Percentiles rank a stretch among this genome's conserved stretches.
phyloP scores from a whole-genome alignment of 1,140 invertebrate genomes.

The Trachymyrmex septentrionalis region DNA sequence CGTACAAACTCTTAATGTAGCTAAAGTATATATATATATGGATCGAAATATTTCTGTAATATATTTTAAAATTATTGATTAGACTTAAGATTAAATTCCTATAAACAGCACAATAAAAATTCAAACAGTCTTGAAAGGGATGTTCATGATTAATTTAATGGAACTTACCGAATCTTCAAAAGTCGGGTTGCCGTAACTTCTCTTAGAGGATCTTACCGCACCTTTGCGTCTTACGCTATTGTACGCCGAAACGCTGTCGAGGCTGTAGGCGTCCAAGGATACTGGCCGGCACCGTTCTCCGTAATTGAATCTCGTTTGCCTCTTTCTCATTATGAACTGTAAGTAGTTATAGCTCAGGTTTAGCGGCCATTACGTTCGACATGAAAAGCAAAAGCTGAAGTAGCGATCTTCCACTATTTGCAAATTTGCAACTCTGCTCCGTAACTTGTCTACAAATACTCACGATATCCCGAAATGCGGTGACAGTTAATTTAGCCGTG shows the following conservation, averaged over 20 bases:
- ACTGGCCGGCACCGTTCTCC: constrained; percentile 95
- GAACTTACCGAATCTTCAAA: constrained; percentile 94
- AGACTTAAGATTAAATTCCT: neutral
- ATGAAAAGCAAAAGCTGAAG: constrained; percentile 5
- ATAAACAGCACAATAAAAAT: neutral
- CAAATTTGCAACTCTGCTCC: constrained; percentile 7
- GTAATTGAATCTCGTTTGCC: constrained; percentile 90
- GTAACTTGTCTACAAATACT: constrained; percentile 38
- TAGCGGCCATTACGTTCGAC: neutral
- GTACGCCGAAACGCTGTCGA: constrained; percentile 95
- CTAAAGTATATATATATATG: neutral
- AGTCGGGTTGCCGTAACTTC: constrained; percentile 96
- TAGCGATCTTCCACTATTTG: constrained; percentile 16
- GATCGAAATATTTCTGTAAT: neutral
- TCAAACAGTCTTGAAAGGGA: neutral
- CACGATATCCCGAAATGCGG: constrained; percentile 53
- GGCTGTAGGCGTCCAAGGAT: constrained; percentile 94
- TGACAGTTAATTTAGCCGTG: constrained; percentile 60
- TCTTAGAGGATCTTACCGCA: constrained; percentile 91
- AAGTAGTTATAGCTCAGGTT: constrained; percentile 72
- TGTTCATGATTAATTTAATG: neutral
- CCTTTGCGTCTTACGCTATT: constrained; percentile 92
- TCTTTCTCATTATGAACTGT: constrained; percentile 91
- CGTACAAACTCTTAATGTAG: neutral
- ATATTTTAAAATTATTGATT: neutral